Conservation (phyloP, 1,140 invertebrate species). For the Achatina immaculata region DNA sequence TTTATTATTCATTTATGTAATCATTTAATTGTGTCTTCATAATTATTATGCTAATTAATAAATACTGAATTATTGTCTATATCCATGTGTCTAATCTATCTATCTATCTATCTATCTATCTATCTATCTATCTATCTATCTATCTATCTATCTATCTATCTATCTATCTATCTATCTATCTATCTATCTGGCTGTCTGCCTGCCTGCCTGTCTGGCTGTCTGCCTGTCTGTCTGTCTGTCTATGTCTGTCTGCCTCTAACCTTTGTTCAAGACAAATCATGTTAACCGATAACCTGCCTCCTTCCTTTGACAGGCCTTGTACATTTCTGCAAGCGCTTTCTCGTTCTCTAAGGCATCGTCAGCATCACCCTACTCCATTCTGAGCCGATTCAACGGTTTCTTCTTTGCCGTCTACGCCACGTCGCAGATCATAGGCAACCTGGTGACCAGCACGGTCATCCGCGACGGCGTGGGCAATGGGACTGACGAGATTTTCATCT, state of each 20-base stretch:
- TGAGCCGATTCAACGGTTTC: constrained; percentile 58
- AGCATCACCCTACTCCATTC: constrained; percentile 43
- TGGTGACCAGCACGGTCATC: constrained; percentile 52
- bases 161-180: neutral
- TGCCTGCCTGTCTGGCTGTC: no score
- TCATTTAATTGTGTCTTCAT: no score
- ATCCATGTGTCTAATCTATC: neutral
- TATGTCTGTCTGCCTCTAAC: no score
- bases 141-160: neutral
- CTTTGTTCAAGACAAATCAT: no score
- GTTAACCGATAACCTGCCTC: no score
- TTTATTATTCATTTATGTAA: no score
- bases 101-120: neutral
- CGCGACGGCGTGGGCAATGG: constrained; percentile 37
- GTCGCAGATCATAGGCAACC: constrained; percentile 55
- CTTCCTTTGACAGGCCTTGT: constrained; percentile 48
- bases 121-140: neutral
- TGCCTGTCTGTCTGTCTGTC: no score
- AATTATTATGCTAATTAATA: no score
- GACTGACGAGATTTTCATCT: constrained; percentile 21
- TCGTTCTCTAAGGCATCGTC: constrained; percentile 44
- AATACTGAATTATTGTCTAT: neutral
- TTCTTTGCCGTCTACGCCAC: constrained; percentile 55
- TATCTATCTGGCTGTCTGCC: no score
- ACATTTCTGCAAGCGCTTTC: constrained; percentile 54